Percentiles rank a stretch among this genome's conserved stretches.
These are phyloP conservation scores for Trachymyrmex cornetzi DNA, from an alignment of 1,140 invertebrate genomes.

Conservation along the genomic window DNA sequence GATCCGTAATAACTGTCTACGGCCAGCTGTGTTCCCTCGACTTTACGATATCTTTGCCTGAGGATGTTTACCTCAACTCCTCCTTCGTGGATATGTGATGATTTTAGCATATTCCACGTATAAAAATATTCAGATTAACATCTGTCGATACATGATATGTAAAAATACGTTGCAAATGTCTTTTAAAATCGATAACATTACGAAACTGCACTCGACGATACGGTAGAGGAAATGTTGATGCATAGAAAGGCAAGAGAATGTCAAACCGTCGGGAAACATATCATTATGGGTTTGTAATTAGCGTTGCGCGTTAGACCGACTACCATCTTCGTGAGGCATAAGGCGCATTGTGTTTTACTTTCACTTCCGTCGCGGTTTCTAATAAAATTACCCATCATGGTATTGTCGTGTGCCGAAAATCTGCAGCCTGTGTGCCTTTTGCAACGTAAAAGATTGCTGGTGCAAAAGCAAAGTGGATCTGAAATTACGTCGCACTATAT, in stretches of 20 bases:
- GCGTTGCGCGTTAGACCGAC: constrained; percentile 19
- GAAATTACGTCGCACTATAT: neutral
- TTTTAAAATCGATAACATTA: constrained; percentile 36
- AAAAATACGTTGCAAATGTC: neutral
- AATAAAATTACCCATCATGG: constrained; percentile 27
- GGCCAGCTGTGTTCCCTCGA: constrained; percentile 53
- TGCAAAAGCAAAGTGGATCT: neutral
- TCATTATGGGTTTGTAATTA: constrained; percentile 46
- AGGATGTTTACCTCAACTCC: neutral
- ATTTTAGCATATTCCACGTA: constrained; percentile 11
- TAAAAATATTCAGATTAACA: constrained; percentile 58
- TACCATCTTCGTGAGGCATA: constrained; percentile 19
- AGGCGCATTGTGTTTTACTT: constrained; percentile 48
- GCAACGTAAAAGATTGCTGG: neutral
- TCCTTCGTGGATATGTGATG: neutral
- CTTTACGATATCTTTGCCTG: constrained; percentile 56
- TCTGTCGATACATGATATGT: neutral
- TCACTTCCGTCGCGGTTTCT: constrained; percentile 48
- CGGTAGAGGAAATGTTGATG: constrained; percentile 15
- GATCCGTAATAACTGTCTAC: constrained; percentile 65
- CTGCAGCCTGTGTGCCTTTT: too few relatives aligned
- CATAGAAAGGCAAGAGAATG: constrained; percentile 13
- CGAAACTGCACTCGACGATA: constrained; percentile 16
- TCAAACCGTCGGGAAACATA: constrained; percentile 5
- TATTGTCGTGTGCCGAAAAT: neutral